These are phyloP conservation scores for Alitta virens DNA, from an alignment of 2,888 invertebrate genomes.

Conservation along the genomic window DNA sequence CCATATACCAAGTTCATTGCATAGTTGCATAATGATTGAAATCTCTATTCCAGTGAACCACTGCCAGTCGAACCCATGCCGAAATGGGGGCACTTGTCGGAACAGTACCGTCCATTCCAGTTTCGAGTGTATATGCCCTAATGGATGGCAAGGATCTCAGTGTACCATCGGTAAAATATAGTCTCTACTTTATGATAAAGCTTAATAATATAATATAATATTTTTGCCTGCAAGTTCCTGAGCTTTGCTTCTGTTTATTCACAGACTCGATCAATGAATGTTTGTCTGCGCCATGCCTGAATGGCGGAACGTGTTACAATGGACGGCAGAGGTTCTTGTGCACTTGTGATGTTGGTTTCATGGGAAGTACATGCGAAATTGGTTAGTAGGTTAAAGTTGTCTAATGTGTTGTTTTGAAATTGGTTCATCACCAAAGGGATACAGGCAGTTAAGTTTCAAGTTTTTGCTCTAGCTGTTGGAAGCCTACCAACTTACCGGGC, in stretches of 20 bases:
- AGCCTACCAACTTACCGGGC: too few species aligned
- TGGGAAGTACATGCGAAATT: neutral
- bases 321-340: neutral
- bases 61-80: neutral
- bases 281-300: neutral
- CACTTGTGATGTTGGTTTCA: neutral
- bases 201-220: too few species aligned
- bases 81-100: constrained; percentile 1
- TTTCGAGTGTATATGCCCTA: neutral
- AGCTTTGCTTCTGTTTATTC: neutral
- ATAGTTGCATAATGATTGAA: neutral
- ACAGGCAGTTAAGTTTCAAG: too few species aligned
- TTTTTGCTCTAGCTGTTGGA: too few species aligned
- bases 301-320: constrained; percentile 3
- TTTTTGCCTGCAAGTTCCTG: neutral
- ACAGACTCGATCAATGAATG: neutral
- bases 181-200: neutral
- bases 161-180: neutral
- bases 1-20: too few species aligned
- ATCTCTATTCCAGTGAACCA: neutral
- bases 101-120: neutral
- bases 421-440: too few species aligned
- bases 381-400: too few species aligned
- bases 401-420: too few species aligned
- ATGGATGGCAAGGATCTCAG: neutral